Base-by-base conservation (phyloP, 53 echinoderm and acorn worm species). In the Pentamera pediparva region DNA sequence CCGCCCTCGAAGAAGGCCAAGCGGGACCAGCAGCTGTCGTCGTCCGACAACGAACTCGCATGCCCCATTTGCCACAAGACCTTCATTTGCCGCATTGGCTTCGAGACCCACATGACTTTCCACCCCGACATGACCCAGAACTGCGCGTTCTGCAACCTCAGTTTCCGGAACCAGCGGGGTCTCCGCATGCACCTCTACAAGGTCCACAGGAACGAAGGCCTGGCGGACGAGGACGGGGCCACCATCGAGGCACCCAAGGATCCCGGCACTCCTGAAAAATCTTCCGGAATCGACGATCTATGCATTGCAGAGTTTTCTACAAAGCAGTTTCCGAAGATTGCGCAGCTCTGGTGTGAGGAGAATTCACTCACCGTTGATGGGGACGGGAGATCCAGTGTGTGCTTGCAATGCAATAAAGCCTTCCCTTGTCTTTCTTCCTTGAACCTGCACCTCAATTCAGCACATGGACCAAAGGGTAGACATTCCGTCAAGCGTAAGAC, bases 131-230 rank as follows among this genome's bases (percentile, higher is more conserved):
- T 92, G 70, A 79, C 86, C 62, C 79, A 88, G 5, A 77, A 80
- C 40, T 98, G 98, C 39, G 75, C 71, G 38, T 83, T 88, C 52
- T 98, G 98, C 32, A 81, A 88, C 31, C 41, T 73, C 5, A 74
- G 81, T 24, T 98, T 98, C 77, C 85, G 86, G 50, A 98, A 85
- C 34, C 98, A 91, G 31, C 78, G 86, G 40, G 98, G 91, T 40
- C 78, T 98, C 15, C 86, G 98, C 15, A 89, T 98, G 92, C 98
- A 98, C 75, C 60, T 92, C n/a, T 83, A 85, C 32, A 98, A 92
- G 89, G 86, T 88, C 39, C 98, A 98, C 73, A 85, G 88, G 72
- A 87, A 79, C 32, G 78, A 65, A 22, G 36, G 37, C 13, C 37
- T 21, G 32, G 57, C 33, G 19, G 22, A 4, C 22, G 59, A 27